These are phyloP conservation scores for Heterotilapia buettikoferi DNA, from an alignment of 2,113 vertebrate genomes.

Conservation along the genomic window DNA sequence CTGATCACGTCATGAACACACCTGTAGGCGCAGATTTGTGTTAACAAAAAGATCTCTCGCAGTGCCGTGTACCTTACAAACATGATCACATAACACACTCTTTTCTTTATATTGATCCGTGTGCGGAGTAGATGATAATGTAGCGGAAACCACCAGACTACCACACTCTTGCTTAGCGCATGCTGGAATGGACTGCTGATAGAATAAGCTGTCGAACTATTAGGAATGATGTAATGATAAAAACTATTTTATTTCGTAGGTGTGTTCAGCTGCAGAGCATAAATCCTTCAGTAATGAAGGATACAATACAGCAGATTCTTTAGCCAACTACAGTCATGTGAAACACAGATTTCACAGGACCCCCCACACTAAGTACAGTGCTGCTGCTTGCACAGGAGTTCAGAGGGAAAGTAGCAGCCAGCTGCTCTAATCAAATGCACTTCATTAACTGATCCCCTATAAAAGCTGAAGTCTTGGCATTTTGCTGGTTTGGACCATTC, in stretches of 20 bases:
- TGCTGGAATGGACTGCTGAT: background rate
- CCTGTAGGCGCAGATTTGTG: conserved; percentile 23
- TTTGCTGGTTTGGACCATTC: background rate
- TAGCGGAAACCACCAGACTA: background rate
- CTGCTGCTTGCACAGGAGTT: background rate
- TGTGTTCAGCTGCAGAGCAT: background rate
- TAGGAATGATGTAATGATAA: background rate
- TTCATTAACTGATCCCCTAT: background rate
- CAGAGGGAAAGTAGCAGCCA: background rate
- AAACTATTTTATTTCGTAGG: background rate
- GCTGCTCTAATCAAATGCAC: background rate
- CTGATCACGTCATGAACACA: conserved; percentile 60
- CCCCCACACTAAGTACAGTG: no score
- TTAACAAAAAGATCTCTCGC: background rate
- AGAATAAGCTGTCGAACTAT: background rate
- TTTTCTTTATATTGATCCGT: background rate
- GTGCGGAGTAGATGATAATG: background rate
- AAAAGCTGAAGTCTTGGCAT: background rate
- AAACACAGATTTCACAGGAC: background rate
- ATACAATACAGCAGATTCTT: background rate
- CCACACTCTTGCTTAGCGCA: background rate
- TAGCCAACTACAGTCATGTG: background rate
- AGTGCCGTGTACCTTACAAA: background rate
- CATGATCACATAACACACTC: background rate
- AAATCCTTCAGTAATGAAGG: background rate